These are phyloP conservation scores for Rhimphoctona megacephalus DNA, from an alignment of 2,888 invertebrate species.

Conservation along the genomic window DNA sequence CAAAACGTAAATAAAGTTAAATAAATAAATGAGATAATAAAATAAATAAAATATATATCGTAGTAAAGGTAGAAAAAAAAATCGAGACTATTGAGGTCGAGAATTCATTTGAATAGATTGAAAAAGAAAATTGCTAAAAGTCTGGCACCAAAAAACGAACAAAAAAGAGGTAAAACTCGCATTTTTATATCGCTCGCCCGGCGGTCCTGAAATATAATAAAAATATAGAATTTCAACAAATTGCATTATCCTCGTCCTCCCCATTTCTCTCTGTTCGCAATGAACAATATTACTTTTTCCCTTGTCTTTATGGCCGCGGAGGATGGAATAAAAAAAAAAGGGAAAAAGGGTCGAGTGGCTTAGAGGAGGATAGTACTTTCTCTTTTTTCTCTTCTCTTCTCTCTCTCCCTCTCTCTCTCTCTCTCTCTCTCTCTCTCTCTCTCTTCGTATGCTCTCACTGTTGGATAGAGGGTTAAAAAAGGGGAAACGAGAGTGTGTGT, in stretches of 20 bases:
- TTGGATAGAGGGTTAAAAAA: conserved; percentile 38
- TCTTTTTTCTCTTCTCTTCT: background rate
- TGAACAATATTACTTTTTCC: conserved; percentile 68
- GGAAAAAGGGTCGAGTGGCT: conserved; percentile 61
- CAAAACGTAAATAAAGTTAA: background rate
- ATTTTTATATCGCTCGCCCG: conserved; percentile 5
- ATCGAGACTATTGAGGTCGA: background rate
- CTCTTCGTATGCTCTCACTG: conserved; percentile 28
- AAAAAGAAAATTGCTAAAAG: conserved; percentile 30
- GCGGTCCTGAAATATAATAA: conserved; percentile 32
- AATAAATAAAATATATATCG: background rate
- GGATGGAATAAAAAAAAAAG: conserved; percentile 53
- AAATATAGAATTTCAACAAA: conserved; percentile 61
- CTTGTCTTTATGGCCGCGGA: conserved; percentile 51
- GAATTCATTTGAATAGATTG: conserved; percentile 27
- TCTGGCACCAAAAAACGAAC: background rate
- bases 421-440: background rate
- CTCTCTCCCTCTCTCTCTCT: too few relatives aligned
- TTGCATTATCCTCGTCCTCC: conserved; percentile 63
- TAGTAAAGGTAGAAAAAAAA: background rate
- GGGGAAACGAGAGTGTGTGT: conserved; percentile 38
- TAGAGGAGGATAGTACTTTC: conserved; percentile 40
- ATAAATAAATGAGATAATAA: conserved; percentile 13
- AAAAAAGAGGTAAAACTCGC: conserved; percentile 22
- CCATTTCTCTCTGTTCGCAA: conserved; percentile 59